A percentile compares a stretch with the other conserved stretches of the same genome.
phyloP scores from a whole-genome alignment of 1,140 invertebrate species.

The Ditylenchus dipsaci region DNA sequence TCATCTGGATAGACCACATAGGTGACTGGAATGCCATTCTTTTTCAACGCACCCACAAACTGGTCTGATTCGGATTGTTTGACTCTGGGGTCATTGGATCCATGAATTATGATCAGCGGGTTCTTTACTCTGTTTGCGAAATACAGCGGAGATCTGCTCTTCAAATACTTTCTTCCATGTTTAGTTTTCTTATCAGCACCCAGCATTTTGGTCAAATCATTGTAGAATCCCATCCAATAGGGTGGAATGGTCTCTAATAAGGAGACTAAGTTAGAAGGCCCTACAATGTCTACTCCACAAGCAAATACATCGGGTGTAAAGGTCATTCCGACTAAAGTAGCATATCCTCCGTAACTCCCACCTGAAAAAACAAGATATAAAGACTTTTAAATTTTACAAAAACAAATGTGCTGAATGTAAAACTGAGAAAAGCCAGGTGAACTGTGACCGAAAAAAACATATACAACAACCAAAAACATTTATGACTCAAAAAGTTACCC shows the following conservation, averaged over 20 bases:
- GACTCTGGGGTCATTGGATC: constrained; percentile 41
- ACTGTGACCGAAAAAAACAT: neutral
- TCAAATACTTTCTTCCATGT: constrained; percentile 32
- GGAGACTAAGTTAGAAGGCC: constrained; percentile 48
- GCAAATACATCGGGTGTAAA: constrained; percentile 55
- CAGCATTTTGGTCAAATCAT: constrained; percentile 51
- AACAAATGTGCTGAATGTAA: neutral
- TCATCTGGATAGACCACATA: constrained; percentile 38
- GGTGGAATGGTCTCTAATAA: constrained; percentile 54
- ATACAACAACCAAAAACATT: neutral
- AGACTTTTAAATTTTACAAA: neutral
- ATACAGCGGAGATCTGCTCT: constrained; percentile 37
- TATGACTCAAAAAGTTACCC: constrained; percentile 20
- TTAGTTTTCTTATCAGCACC: constrained; percentile 42
- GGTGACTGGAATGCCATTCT: constrained; percentile 36
- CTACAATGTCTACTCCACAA: constrained; percentile 54
- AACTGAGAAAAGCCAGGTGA: too few relatives aligned
- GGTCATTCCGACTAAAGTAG: constrained; percentile 52
- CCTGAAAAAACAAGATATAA: neutral
- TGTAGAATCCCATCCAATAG: constrained; percentile 53
- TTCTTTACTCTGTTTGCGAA: constrained; percentile 35
- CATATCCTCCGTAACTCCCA: constrained; percentile 50
- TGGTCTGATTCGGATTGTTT: constrained; percentile 43
- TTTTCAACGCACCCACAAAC: constrained; percentile 47
- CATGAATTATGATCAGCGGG: constrained; percentile 38